phyloP scores from a whole-genome alignment of 2,888 invertebrate genomes.

The Himalopsyche japonica region DNA sequence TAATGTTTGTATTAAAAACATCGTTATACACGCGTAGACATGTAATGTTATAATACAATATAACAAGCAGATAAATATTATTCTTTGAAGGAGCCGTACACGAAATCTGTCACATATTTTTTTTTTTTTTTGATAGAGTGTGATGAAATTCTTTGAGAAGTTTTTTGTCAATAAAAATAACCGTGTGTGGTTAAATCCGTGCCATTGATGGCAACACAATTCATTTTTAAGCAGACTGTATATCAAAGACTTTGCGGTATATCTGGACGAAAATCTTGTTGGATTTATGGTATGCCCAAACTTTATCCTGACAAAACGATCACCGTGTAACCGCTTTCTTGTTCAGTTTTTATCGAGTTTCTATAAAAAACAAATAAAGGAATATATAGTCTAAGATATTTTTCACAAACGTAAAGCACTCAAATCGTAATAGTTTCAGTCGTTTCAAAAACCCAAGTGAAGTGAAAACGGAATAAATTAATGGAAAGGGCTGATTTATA shows the following conservation, averaged over 20 bases:
- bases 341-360: not conserved
- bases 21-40: no score
- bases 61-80: no score
- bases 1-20: no score
- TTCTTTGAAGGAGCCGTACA: no score
- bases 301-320: not conserved
- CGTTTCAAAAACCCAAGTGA: no score
- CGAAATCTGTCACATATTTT: no score
- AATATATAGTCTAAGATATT: no score
- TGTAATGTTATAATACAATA: no score
- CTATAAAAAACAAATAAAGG: not conserved
- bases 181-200: not conserved
- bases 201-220: not conserved
- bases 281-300: not conserved
- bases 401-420: no score
- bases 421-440: no score
- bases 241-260: not conserved
- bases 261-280: not conserved
- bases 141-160: not conserved
- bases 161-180: not conserved
- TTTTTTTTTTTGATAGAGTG: not conserved
- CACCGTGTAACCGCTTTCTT: not conserved
- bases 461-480: no score
- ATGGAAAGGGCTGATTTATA: no score
- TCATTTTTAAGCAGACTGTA: not conserved